Conservation (phyloP, 1,140 invertebrate species). For the Mylabris phalerata region DNA sequence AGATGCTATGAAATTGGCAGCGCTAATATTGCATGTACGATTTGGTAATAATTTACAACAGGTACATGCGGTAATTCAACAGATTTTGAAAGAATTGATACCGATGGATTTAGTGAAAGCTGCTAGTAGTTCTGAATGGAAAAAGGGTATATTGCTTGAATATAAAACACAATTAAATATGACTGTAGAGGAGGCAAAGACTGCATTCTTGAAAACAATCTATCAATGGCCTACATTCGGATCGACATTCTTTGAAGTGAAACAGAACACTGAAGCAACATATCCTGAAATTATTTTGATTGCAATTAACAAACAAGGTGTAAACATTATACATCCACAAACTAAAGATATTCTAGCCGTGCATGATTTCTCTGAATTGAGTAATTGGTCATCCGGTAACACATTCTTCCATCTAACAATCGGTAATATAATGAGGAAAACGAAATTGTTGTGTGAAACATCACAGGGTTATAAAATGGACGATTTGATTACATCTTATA, state of each 20-base stretch:
- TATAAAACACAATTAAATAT: constrained; percentile 55
- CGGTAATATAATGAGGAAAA: constrained; percentile 76
- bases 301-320: constrained; percentile 86
- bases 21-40: constrained; percentile 72
- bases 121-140: constrained; percentile 75
- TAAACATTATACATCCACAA: constrained; percentile 79
- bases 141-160: constrained; percentile 60
- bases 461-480: constrained; percentile 94
- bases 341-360: constrained; percentile 78
- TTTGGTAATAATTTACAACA: constrained; percentile 58
- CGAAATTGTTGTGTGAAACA: constrained; percentile 87
- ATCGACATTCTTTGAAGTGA: constrained; percentile 93
- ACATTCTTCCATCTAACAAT: constrained; percentile 95
- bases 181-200: constrained; percentile 68
- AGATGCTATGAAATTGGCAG: constrained; percentile 72
- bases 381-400: constrained; percentile 90
- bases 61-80: constrained; percentile 44
- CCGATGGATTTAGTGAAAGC: constrained; percentile 72
- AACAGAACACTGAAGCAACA: constrained; percentile 74
- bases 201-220: constrained; percentile 75
- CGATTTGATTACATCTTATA: constrained; percentile 90
- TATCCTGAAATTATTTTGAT: constrained; percentile 81
- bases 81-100: constrained; percentile 67
- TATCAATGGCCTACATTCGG: constrained; percentile 85
- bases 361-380: constrained; percentile 79